A percentile compares a stretch with the other conserved stretches of the same genome.
Conservation (phyloP, 1,140 invertebrate genomes). For the Bombus superbus region DNA sequence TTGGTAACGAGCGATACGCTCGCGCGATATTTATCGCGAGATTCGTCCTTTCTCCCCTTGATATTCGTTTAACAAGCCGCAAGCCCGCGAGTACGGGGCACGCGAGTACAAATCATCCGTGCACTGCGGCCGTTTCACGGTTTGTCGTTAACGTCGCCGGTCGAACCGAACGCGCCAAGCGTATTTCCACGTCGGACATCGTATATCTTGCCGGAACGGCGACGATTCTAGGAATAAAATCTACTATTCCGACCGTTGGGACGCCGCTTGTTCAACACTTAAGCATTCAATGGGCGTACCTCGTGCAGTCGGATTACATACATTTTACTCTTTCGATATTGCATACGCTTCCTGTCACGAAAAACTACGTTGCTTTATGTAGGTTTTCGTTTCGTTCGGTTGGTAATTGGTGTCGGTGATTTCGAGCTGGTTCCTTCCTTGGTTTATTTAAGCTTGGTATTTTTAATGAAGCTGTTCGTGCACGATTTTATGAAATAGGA, state of each 20-base stretch:
- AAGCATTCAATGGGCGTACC: not conserved
- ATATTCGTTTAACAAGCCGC: conserved; percentile 35
- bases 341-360: not conserved
- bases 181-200: not conserved
- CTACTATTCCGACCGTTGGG: not conserved
- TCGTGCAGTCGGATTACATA: not conserved
- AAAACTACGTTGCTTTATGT: not conserved
- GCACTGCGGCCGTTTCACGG: conserved; percentile 10
- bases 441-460: not conserved
- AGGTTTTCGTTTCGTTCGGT: not conserved
- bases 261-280: not conserved
- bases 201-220: not conserved
- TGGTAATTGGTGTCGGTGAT: not conserved
- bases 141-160: conserved; percentile 27
- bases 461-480: too few relatives aligned
- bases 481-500: too few relatives aligned
- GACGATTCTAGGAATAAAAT: conserved; percentile 13
- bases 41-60: conserved; percentile 7
- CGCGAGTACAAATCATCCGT: conserved; percentile 26
- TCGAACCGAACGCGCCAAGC: not conserved
- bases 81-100: not conserved
- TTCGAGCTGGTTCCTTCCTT: not conserved
- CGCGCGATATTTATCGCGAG: conserved; percentile 52
- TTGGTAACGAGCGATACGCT: conserved; percentile 29
- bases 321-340: not conserved